These are phyloP conservation scores for Timema podura DNA, from an alignment of 2,888 invertebrate species.

Conservation along the genomic window DNA sequence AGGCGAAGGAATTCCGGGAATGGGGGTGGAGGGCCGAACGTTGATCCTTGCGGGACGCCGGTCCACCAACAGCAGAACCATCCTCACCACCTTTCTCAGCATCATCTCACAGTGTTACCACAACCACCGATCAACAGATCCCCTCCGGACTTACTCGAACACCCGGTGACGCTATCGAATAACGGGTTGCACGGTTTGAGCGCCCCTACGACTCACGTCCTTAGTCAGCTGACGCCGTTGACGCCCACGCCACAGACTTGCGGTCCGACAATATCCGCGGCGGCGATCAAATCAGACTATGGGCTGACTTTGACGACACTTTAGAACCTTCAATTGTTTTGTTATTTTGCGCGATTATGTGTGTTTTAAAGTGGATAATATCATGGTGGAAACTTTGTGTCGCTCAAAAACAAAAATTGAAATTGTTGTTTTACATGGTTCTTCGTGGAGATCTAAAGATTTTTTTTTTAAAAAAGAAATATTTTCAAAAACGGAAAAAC, in stretches of 20 bases:
- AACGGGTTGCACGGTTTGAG: slow-evolving; percentile 41
- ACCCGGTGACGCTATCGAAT: slow-evolving; percentile 37
- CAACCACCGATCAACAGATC: slow-evolving; percentile 36
- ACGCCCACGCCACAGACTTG: slow-evolving; percentile 43
- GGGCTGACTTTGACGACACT: slow-evolving; percentile 58
- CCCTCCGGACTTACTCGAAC: slow-evolving; percentile 34
- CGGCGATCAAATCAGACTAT: slow-evolving; percentile 80
- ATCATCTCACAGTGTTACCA: slow-evolving; percentile 2
- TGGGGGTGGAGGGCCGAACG: background rate
- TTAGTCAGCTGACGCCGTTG: slow-evolving; percentile 55
- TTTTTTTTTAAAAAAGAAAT: too few relatives aligned
- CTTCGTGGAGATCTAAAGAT: too few relatives aligned
- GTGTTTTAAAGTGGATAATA: too few relatives aligned
- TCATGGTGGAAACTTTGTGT: too few relatives aligned
- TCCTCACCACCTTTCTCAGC: slow-evolving; percentile 17
- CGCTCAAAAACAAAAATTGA: too few relatives aligned
- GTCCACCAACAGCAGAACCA: slow-evolving; percentile 18
- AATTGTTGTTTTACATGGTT: too few relatives aligned
- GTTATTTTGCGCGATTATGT: too few relatives aligned
- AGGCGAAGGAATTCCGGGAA: slow-evolving; percentile 45
- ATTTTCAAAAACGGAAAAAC: too few relatives aligned
- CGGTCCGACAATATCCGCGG: slow-evolving; percentile 44
- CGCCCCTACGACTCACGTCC: slow-evolving; percentile 30
- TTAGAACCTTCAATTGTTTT: background rate
- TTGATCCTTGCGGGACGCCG: slow-evolving; percentile 9